Percentiles rank a stretch among this genome's conserved stretches.
These are phyloP conservation scores for Gopherus flavomarginatus DNA, from an alignment of 2,113 vertebrate species.

Conservation along the genomic window DNA sequence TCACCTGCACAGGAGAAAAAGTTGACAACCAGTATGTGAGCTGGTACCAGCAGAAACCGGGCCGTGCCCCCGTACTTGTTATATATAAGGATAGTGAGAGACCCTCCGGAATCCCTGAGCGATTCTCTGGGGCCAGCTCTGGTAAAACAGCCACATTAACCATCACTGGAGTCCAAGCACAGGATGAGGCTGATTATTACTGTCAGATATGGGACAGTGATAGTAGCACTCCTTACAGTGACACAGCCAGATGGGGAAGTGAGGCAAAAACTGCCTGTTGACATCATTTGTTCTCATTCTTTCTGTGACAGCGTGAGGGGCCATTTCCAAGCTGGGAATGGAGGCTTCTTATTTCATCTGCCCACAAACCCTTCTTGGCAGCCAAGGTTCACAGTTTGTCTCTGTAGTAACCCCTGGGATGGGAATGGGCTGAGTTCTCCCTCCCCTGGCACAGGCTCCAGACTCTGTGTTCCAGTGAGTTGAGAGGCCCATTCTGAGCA, in stretches of 20 bases:
- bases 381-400: no score
- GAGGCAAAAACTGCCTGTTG: neutral
- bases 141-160: rapidly evolving
- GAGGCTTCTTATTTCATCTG: no score
- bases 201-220: neutral
- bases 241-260: neutral
- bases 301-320: no score
- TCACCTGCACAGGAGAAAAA: neutral
- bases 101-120: neutral
- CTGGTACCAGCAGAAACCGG: slow-evolving; percentile 32
- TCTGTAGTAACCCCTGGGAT: no score
- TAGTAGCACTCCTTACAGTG: neutral
- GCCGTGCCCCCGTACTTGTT: neutral
- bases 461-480: no score
- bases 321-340: no score
- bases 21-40: rapidly evolving
- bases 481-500: no score
- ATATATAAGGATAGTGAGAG: rapidly evolving
- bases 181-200: neutral
- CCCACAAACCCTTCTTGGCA: no score
- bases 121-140: rapidly evolving
- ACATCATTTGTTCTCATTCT: no score
- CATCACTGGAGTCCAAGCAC: neutral
- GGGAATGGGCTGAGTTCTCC: no score
- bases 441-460: no score